These are phyloP conservation scores for Zaprionus capensis DNA, from an alignment of 1,140 invertebrate genomes.

Conservation along the genomic window DNA sequence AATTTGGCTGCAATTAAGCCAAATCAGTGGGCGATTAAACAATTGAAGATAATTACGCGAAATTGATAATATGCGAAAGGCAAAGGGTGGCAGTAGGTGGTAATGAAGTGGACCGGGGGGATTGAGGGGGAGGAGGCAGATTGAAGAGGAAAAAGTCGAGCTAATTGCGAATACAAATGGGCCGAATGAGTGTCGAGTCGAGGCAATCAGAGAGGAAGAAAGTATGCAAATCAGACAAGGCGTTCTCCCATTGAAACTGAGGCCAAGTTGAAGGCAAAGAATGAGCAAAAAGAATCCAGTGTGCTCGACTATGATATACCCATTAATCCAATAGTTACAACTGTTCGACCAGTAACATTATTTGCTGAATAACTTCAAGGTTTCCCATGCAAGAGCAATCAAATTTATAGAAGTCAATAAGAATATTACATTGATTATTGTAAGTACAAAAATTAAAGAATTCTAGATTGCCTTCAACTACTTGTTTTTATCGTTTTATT, in stretches of 20 bases:
- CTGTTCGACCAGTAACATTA: too few relatives aligned
- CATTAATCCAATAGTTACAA: too few relatives aligned
- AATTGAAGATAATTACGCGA: slow-evolving; percentile 72
- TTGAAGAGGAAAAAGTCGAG: not conserved
- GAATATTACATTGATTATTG: too few relatives aligned
- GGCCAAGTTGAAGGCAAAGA: not conserved
- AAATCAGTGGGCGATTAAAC: slow-evolving; percentile 71
- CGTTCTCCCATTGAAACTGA: slow-evolving; percentile 10
- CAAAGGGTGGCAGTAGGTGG: not conserved
- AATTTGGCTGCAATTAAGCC: slow-evolving; percentile 56
- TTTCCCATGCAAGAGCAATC: too few relatives aligned
- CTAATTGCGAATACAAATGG: slow-evolving; percentile 42
- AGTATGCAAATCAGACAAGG: slow-evolving; percentile 45
- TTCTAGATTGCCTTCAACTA: too few relatives aligned
- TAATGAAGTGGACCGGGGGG: too few relatives aligned
- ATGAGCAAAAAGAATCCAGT: too few relatives aligned
- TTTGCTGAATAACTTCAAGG: too few relatives aligned
- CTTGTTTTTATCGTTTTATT: too few relatives aligned
- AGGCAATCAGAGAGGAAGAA: slow-evolving; percentile 9
- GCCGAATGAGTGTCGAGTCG: not conserved
- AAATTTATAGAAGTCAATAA: too few relatives aligned
- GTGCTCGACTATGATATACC: not conserved
- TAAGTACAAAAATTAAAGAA: too few relatives aligned
- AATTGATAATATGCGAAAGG: slow-evolving; percentile 34
- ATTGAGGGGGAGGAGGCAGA: not conserved